Evolutionary conservation across 2,113 vertebrate genomes (phyloP).

Genomic region (Poeciliopsis occidentalis): DNA sequence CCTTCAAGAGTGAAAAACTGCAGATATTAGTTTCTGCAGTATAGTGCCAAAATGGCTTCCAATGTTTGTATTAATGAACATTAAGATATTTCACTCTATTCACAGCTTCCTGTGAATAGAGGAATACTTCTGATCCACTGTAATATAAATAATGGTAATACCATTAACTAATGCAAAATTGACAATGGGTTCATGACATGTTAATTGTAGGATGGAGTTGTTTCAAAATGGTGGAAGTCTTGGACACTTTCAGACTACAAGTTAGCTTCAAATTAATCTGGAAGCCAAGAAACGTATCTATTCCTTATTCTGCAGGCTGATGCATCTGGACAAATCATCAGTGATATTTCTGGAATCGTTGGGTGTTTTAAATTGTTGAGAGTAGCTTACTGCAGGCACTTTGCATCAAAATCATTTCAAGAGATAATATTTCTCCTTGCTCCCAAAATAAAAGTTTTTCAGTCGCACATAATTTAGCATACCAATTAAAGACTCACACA

Average conservation of each 20-base stretch:
- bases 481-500: not conserved
- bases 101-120: too few species aligned
- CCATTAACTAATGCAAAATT: not conserved
- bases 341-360: too few species aligned
- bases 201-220: not conserved
- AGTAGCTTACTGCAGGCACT: too few species aligned
- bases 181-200: not conserved
- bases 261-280: not conserved
- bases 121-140: too few species aligned
- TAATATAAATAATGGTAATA: too few species aligned
- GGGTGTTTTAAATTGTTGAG: too few species aligned
- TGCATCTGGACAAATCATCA: too few species aligned
- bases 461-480: not conserved
- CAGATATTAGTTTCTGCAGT: too few species aligned
- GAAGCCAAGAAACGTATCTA: not conserved
- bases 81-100: too few species aligned
- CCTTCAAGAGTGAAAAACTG: too few species aligned
- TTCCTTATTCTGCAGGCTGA: not conserved
- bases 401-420: not conserved
- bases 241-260: not conserved
- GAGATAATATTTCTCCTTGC: not conserved
- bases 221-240: not conserved
- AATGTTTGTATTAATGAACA: too few species aligned
- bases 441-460: not conserved
- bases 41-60: too few species aligned